Base-by-base conservation (phyloP, 1,140 invertebrate genomes). In the Ceratoteleas bidentatus region DNA sequence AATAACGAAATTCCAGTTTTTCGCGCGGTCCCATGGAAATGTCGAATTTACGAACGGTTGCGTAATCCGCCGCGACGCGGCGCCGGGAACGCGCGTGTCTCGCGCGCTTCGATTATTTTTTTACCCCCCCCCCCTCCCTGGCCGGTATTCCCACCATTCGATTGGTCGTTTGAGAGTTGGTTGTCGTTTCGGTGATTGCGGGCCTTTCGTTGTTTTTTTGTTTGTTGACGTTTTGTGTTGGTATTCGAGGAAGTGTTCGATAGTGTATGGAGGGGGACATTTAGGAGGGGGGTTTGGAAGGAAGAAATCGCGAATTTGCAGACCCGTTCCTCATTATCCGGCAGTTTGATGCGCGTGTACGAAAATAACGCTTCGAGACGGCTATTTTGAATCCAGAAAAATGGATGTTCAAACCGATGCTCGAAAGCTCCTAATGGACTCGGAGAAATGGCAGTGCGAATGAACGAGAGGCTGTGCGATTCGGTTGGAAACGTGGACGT, bases 371-470 rank as follows among this genome's bases (percentile, higher is more conserved):
- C 65, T 73, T 47, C 24, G 56, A 64, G 56, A 58, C 49, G 15
- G 38, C 69, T 73, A 73, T 73, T 73, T 73, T 64, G 40, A 62
- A 73, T 62, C 9, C 58, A 56, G 69, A 73, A 73, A 73, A 73
- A 64, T 73, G 49, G 58, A 56, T 57, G 69, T 57, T 57, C 16
- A 16, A 45, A 43, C 36, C 34, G 33, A 58, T 33, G 66, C 53
- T 50, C 43, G 14, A 40, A 70, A 72, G 49, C 45, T 38, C 38
- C 47, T 62, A 72, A 72, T 72, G 68, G 68, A 16, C 57, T 62
- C 45, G 16, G 54, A 58, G 15, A 40, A 40, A 40, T 11, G 36
- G 24, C 24, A 24, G 24, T 24, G 24, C 24, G 24, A 24, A 24
- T 24, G 24, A 24, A 24, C 24, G 24, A 24, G 24, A 24, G 24